Evolutionary conservation across 2,888 invertebrate genomes (phyloP).

Genomic region (Acrobasis suavella): DNA sequence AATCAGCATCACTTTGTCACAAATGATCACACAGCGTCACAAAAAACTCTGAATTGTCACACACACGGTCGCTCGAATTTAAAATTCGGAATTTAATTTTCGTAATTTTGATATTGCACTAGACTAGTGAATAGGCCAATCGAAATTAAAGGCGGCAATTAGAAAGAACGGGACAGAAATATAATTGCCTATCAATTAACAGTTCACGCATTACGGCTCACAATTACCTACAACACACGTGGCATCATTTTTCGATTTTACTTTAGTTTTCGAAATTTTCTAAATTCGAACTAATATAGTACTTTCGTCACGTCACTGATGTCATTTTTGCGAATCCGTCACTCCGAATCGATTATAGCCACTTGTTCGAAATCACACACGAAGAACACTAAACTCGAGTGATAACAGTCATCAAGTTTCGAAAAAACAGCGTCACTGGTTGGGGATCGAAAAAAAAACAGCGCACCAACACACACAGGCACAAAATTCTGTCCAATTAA

Average conservation of each 20-base stretch:
- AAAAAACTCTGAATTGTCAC: conserved; percentile 36
- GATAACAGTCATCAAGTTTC: conserved; percentile 77
- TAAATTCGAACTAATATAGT: conserved; percentile 36
- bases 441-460: conserved; percentile 60
- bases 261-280: conserved; percentile 42
- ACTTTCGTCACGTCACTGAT: conserved; percentile 65
- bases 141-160: conserved; percentile 60
- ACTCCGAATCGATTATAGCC: conserved; percentile 29
- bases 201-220: conserved; percentile 59
- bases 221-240: conserved; percentile 70
- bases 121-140: conserved; percentile 47
- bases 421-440: conserved; percentile 75
- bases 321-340: conserved; percentile 66
- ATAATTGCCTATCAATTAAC: conserved; percentile 69
- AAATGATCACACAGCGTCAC: conserved; percentile 49
- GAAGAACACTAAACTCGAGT: conserved; percentile 69
- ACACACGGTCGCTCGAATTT: conserved; percentile 33
- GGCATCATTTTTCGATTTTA: conserved; percentile 59
- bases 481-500: conserved; percentile 81
- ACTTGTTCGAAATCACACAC: conserved; percentile 54
- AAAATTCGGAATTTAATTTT: conserved; percentile 26
- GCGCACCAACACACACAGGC: conserved; percentile 71
- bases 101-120: conserved; percentile 26
- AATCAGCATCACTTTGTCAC: conserved; percentile 74
- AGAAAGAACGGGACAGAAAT: conserved; percentile 66